Evolutionary conservation across 2,113 vertebrate genomes (phyloP).

Genomic region (Charadrius vociferus): DNA sequence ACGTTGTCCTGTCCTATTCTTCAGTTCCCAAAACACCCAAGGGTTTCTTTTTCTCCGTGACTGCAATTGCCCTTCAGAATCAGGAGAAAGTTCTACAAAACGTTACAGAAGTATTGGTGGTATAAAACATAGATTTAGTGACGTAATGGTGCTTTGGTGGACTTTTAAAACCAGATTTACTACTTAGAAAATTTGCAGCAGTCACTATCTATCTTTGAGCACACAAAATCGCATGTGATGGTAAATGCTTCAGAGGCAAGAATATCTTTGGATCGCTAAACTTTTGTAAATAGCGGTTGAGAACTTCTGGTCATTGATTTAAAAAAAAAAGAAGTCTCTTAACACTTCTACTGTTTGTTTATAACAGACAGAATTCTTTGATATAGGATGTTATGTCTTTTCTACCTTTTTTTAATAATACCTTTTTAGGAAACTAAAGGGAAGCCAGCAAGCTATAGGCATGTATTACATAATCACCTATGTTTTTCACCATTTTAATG

Average conservation of each 20-base stretch:
- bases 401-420: neutral
- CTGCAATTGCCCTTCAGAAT: neutral
- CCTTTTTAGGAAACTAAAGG: neutral
- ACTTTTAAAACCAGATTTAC: neutral
- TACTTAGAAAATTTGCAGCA: neutral
- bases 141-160: neutral
- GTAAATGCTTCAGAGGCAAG: neutral
- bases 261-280: neutral
- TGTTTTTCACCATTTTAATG: neutral
- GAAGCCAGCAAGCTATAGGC: neutral
- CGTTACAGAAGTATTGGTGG: neutral
- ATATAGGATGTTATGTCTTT: accelerated
- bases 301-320: neutral
- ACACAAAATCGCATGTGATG: accelerated
- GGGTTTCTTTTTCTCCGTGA: neutral
- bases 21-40: neutral
- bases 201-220: neutral
- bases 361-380: neutral
- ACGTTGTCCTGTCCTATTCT: neutral
- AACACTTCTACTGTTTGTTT: neutral
- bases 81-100: neutral
- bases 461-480: neutral
- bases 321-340: neutral
- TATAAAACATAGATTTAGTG: neutral
- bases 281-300: neutral